Evolutionary conservation across 1,140 invertebrate genomes (phyloP).

Genomic region (Bombus waltoni): DNA sequence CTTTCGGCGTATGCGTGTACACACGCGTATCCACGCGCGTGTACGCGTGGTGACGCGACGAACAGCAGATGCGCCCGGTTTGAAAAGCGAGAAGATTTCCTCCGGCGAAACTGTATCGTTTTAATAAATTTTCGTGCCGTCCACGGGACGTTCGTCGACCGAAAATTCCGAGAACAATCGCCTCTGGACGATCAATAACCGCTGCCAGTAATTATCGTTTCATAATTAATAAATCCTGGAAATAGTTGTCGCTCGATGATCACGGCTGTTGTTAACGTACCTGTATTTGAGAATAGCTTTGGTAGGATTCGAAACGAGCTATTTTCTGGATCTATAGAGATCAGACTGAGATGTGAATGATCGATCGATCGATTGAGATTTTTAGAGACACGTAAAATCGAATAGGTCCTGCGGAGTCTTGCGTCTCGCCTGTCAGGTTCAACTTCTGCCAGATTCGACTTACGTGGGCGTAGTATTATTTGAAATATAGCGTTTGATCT

Average conservation of each 20-base stretch:
- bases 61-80: conserved; percentile 58
- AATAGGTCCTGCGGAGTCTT: neutral
- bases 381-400: neutral
- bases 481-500: neutral
- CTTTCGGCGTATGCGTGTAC: conserved; percentile 70
- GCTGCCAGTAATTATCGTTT: neutral
- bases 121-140: conserved; percentile 26
- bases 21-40: neutral
- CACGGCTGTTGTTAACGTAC: neutral
- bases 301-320: too few relatives aligned
- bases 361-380: neutral
- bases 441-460: neutral
- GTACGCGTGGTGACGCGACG: conserved; percentile 58
- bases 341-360: neutral
- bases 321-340: too few relatives aligned
- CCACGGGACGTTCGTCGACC: neutral
- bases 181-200: neutral
- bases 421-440: neutral
- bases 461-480: neutral
- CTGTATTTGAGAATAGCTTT: too few relatives aligned
- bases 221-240: neutral
- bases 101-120: conserved; percentile 3
- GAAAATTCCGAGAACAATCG: neutral
- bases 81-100: conserved; percentile 55
- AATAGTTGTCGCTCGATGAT: neutral